Conservation (phyloP, 2,888 invertebrate species). For the Caenorhabditis japonica region DNA sequence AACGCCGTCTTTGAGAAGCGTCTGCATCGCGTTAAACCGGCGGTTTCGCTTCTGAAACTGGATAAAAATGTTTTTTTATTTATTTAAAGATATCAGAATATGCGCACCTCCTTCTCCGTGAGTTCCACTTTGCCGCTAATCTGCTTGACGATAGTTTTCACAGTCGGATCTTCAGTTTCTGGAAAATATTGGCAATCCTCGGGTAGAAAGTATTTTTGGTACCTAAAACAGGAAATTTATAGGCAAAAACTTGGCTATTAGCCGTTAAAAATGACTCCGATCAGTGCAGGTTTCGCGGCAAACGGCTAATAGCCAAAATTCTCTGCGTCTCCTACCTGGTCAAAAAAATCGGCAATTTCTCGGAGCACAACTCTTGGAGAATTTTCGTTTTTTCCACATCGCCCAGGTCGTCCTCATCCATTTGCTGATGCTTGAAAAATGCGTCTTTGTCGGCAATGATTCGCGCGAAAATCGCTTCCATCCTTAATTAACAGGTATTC, state of each 20-base stretch:
- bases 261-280: too few relatives aligned
- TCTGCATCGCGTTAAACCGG: conserved; percentile 66
- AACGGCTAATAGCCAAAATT: conserved; percentile 5
- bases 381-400: conserved; percentile 58
- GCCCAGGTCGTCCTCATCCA: conserved; percentile 65
- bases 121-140: conserved; percentile 11
- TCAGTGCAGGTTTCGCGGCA: too few relatives aligned
- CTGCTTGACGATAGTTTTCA: conserved; percentile 45
- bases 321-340: conserved; percentile 58
- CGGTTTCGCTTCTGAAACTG: conserved; percentile 60
- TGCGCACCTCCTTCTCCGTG: conserved; percentile 22
- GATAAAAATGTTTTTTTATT: too few relatives aligned
- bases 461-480: conserved; percentile 54
- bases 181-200: conserved; percentile 56
- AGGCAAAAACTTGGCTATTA: neutral
- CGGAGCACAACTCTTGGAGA: conserved; percentile 46
- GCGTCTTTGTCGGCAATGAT: conserved; percentile 53
- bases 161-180: conserved; percentile 45
- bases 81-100: neutral
- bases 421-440: conserved; percentile 68
- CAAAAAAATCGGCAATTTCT: conserved; percentile 63
- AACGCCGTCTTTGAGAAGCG: conserved; percentile 61
- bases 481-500: conserved; percentile 12
- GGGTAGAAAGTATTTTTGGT: conserved; percentile 53
- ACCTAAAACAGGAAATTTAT: conserved; percentile 56